Conservation (phyloP, 2,797 vertebrate genomes). For the Crotalus adamanteus region DNA sequence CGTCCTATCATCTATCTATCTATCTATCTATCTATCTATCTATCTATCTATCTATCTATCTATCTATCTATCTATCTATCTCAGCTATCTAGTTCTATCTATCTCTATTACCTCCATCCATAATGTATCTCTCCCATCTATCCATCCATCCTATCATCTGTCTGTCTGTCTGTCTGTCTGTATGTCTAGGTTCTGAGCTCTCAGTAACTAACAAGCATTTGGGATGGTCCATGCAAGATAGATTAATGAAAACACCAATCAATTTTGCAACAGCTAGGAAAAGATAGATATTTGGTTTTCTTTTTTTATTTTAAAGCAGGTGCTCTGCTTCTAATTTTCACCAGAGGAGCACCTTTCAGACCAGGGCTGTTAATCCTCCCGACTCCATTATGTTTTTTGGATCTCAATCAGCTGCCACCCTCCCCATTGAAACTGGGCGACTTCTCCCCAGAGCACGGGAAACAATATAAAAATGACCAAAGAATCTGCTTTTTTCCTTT, state of each 20-base stretch:
- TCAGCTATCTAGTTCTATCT: rapidly evolving
- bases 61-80: too few relatives aligned
- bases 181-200: background rate
- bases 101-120: too few relatives aligned
- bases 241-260: background rate
- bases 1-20: too few relatives aligned
- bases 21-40: too few relatives aligned
- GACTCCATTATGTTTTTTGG: background rate
- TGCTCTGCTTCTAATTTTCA: background rate
- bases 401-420: background rate
- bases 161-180: too few relatives aligned
- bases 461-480: background rate
- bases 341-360: too few relatives aligned
- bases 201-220: background rate
- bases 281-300: background rate
- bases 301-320: background rate
- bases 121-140: too few relatives aligned
- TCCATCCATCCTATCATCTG: too few relatives aligned
- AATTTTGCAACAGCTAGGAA: background rate
- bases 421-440: background rate
- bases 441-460: background rate
- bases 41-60: too few relatives aligned
- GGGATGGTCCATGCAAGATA: background rate
- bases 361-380: background rate
- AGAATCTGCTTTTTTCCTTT: too few relatives aligned